Evolutionary conservation across 1,140 invertebrate species (phyloP).

Genomic region (Drosophila truncata): DNA sequence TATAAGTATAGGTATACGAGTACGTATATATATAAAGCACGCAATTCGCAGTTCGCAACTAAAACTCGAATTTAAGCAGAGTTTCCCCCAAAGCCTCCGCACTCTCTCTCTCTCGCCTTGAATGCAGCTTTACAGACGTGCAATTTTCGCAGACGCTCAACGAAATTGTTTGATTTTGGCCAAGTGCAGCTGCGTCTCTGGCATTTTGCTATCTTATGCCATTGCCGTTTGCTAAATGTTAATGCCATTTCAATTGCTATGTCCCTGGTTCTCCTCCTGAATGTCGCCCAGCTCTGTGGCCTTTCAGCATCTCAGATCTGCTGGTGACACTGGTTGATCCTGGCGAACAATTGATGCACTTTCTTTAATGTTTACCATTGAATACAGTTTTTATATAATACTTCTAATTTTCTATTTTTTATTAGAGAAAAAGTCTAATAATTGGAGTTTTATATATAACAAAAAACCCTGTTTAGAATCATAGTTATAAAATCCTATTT

Average conservation of each 20-base stretch:
- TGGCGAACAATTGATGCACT: conserved; percentile 17
- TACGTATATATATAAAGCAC: conserved; percentile 1
- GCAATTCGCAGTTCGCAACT: conserved; percentile 14
- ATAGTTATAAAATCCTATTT: neutral
- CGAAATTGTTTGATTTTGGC: conserved; percentile 76
- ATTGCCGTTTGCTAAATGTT: conserved; percentile 81
- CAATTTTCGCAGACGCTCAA: conserved; percentile 71
- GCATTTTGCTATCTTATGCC: conserved; percentile 71
- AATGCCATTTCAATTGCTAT: conserved; percentile 80
- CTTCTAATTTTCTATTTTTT: neutral
- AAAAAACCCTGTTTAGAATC: neutral
- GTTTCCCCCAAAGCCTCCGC: neutral
- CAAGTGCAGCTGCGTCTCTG: conserved; percentile 78
- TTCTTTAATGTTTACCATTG: neutral
- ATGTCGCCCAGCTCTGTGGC: conserved; percentile 6
- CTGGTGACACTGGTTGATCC: conserved; percentile 47
- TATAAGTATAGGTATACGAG: neutral
- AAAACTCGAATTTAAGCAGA: conserved; percentile 17
- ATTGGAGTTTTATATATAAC: neutral
- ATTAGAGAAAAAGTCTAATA: rapidly evolving
- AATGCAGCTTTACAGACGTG: conserved; percentile 41
- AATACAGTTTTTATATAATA: neutral
- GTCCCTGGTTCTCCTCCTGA: neutral
- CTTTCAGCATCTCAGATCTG: conserved; percentile 38
- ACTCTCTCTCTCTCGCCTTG: neutral